Conservation (phyloP, 2,113 vertebrate genomes). For the Orthonyx spaldingii region DNA sequence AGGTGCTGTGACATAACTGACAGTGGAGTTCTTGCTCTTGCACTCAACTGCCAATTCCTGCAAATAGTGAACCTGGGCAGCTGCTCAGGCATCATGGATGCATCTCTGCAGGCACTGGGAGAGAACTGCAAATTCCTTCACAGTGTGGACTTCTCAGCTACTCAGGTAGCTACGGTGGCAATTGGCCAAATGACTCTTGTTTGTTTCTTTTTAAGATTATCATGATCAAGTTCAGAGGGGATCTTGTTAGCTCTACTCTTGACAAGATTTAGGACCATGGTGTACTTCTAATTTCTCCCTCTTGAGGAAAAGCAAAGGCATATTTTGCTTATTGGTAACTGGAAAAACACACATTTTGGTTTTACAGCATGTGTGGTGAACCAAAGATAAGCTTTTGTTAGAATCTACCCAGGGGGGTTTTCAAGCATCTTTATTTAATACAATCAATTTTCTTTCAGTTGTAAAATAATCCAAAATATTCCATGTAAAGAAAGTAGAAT, state of each 20-base stretch:
- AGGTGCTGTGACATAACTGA: constrained; percentile 76
- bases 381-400: not conserved
- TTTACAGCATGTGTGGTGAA: not conserved
- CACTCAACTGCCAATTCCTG: constrained; percentile 71
- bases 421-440: not conserved
- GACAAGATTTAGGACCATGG: not conserved
- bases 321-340: not conserved
- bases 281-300: not conserved
- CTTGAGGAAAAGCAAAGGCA: not conserved
- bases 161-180: constrained; percentile 61
- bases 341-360: not conserved
- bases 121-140: constrained; percentile 74
- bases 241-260: not conserved
- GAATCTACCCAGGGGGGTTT: not conserved
- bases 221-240: not conserved
- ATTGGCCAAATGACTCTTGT: not conserved
- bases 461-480: not conserved
- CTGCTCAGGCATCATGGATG: constrained; percentile 73
- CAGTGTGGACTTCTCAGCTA: constrained; percentile 78
- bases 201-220: not conserved
- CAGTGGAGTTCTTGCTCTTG: constrained; percentile 74
- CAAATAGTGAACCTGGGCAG: constrained; percentile 73
- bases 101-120: constrained; percentile 74
- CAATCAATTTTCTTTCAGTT: not conserved
- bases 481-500: not conserved